phyloP scores from a whole-genome alignment of 2,113 vertebrate species.

The Hippocampus zosterae region DNA sequence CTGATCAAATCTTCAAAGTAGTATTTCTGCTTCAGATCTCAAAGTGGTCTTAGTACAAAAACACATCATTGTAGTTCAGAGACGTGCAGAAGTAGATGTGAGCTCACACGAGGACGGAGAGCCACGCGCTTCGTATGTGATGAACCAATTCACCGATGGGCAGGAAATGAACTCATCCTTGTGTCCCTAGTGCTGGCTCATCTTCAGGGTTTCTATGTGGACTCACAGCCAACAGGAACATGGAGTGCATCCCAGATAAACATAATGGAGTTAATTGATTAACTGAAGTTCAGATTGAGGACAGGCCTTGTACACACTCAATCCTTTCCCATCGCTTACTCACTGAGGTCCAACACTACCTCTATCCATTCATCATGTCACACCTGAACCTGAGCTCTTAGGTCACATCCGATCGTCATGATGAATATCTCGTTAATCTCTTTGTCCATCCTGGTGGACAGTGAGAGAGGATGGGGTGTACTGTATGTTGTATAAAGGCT shows the following conservation, averaged over 20 bases:
- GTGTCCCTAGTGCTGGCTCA: conserved; percentile 43
- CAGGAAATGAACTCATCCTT: conserved; percentile 42
- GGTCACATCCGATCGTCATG: conserved; percentile 26
- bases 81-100: conserved; percentile 16
- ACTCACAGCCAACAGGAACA: conserved; percentile 56
- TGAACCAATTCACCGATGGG: conserved; percentile 38
- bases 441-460: conserved; percentile 23
- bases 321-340: conserved; percentile 37
- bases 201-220: conserved; percentile 33
- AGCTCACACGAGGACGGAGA: conserved; percentile 36
- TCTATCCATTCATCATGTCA: conserved; percentile 43
- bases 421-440: conserved; percentile 29
- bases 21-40: conserved; percentile 26
- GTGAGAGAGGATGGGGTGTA: background rate
- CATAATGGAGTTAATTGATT: conserved; percentile 66
- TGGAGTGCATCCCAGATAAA: conserved; percentile 63
- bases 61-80: conserved; percentile 24
- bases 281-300: conserved; percentile 49
- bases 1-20: conserved; percentile 45
- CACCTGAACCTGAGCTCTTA: conserved; percentile 41
- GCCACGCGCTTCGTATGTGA: conserved; percentile 26
- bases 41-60: conserved; percentile 16
- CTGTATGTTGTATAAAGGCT: background rate
- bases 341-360: conserved; percentile 39
- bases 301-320: conserved; percentile 42